A percentile compares a stretch with the other conserved stretches of the same genome.
These are phyloP conservation scores for Dryadula phaetusa DNA, from an alignment of 2,888 invertebrate genomes.

Conservation along the genomic window DNA sequence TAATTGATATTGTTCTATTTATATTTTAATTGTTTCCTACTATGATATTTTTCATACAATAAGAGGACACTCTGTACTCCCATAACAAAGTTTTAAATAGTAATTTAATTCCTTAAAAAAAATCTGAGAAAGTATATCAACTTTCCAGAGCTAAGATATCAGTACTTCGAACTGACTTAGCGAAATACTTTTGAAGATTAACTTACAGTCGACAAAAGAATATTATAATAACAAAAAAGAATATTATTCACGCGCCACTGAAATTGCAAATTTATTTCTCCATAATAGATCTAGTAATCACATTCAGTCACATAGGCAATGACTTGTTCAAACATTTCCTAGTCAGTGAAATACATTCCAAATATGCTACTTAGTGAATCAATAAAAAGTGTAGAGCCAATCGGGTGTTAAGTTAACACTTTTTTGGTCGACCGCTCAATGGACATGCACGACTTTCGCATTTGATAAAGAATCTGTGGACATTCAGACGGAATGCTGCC, in stretches of 20 bases:
- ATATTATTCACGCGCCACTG: constrained; percentile 43
- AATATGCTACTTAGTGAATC: constrained; percentile 55
- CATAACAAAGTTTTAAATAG: not conserved
- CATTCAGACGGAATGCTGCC: constrained; percentile 70
- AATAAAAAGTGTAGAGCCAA: constrained; percentile 63
- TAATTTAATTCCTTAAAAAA: constrained; percentile 1
- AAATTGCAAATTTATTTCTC: constrained; percentile 44
- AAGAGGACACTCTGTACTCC: not conserved
- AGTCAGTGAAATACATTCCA: constrained; percentile 20
- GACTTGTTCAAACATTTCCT: constrained; percentile 23
- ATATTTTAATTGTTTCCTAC: too few relatives aligned
- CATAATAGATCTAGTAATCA: constrained; percentile 28
- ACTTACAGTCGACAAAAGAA: constrained; percentile 26
- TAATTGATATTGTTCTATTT: too few relatives aligned
- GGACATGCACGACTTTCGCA: constrained; percentile 82
- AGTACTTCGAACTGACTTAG: constrained; percentile 26
- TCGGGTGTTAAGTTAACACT: constrained; percentile 65
- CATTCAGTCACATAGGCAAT: not conserved
- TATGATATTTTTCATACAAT: not conserved
- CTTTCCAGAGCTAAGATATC: constrained; percentile 35
- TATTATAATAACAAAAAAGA: constrained; percentile 38
- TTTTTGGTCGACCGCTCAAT: constrained; percentile 73
- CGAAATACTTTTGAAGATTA: constrained; percentile 25
- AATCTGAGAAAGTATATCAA: constrained; percentile 22
- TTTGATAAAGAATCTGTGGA: constrained; percentile 75